Evolutionary conservation across 2,888 invertebrate genomes (phyloP).

Genomic region (Adelognathus sp.): DNA sequence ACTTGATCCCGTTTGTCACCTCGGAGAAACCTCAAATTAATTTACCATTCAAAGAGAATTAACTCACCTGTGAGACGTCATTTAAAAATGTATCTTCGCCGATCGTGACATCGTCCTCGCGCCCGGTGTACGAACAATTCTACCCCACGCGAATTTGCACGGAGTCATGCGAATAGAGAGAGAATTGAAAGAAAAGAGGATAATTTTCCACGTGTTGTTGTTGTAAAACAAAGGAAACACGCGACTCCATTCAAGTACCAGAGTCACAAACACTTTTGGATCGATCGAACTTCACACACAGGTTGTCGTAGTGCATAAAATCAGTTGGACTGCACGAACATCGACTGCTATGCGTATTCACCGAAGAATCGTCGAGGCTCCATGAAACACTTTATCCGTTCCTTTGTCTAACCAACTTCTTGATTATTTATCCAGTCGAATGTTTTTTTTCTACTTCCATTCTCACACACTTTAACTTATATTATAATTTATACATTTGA

Average conservation of each 20-base stretch:
- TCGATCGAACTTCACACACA: conserved; percentile 55
- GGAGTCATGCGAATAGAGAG: background rate
- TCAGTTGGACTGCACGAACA: conserved; percentile 19
- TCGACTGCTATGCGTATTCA: conserved; percentile 5
- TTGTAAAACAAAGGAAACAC: conserved; percentile 43
- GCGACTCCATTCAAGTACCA: conserved; percentile 15
- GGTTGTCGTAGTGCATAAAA: conserved; percentile 20
- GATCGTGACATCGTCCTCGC: conserved; percentile 25
- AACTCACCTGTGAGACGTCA: conserved; percentile 51
- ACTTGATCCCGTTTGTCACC: background rate
- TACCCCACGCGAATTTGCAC: background rate
- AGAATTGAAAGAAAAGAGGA: background rate
- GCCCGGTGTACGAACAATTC: background rate
- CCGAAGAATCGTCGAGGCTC: background rate
- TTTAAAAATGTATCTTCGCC: conserved; percentile 44
- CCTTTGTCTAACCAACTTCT: background rate
- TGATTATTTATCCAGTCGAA: background rate
- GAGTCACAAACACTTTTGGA: conserved; percentile 37
- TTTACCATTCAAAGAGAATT: background rate
- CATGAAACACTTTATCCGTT: conserved; percentile 20
- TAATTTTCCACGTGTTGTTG: conserved; percentile 43
- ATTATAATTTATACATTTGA: background rate
- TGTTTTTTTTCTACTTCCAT: background rate
- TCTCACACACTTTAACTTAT: background rate
- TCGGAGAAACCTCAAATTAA: background rate